Percentiles rank a stretch among this genome's conserved stretches.
These are phyloP conservation scores for Malachius bipustulatus DNA, from an alignment of 2,888 invertebrate species.

Conservation along the genomic window DNA sequence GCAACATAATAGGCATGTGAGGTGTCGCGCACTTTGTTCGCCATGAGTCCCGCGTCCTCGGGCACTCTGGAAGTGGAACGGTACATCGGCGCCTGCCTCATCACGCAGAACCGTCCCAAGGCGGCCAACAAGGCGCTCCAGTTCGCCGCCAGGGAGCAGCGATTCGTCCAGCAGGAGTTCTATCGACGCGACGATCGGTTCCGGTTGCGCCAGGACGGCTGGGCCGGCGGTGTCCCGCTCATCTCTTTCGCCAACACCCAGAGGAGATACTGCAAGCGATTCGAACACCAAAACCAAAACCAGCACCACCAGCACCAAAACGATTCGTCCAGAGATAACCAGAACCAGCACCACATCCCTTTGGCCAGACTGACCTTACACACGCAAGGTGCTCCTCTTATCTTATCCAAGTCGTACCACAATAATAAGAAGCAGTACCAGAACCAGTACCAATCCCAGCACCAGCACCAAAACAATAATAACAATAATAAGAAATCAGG, in stretches of 20 bases:
- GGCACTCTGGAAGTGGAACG: conserved; percentile 49
- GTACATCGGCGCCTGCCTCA: conserved; percentile 51
- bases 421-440: conserved; percentile 31
- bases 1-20: not conserved
- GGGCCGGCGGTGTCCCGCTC: conserved; percentile 65
- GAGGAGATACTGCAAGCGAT: conserved; percentile 12
- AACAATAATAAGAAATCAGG: conserved; percentile 9
- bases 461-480: conserved; percentile 11
- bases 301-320: too few relatives aligned
- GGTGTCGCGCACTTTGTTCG: conserved; percentile 36
- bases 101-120: conserved; percentile 34
- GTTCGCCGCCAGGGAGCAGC: conserved; percentile 19
- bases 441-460: conserved; percentile 18
- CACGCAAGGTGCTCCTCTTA: conserved; percentile 75
- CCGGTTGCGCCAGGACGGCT: conserved; percentile 42
- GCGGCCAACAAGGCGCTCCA: conserved; percentile 18
- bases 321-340: conserved; percentile 13
- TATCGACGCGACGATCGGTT: conserved; percentile 14
- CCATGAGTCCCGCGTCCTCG: conserved; percentile 65
- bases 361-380: conserved; percentile 69
- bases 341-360: conserved; percentile 33
- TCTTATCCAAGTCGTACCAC: conserved; percentile 53
- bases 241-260: conserved; percentile 57
- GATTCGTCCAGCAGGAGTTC: conserved; percentile 17
- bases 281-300: conserved; percentile 11